Base-by-base conservation (phyloP, 2,797 vertebrate species). In the Pelobates cultripes region DNA sequence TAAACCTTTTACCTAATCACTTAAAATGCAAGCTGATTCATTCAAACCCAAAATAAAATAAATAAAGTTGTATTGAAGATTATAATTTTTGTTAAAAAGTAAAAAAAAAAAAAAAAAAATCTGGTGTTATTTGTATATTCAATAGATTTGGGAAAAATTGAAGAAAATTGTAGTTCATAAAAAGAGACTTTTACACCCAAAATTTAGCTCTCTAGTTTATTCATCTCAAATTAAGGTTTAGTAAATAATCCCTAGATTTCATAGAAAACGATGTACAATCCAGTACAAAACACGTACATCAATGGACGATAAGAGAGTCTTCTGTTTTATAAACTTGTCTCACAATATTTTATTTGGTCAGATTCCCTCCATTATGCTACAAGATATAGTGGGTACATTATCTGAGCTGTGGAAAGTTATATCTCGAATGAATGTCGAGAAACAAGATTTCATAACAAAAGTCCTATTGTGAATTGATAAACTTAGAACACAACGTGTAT, bases 281-380 rank as follows among this genome's bases (percentile, higher is more conserved):
- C 63, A 55, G 51, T 7, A 42, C 55, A 71, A 51, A 44, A 15
- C 7, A 60, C 44, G 28, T 7, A 14, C 66, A 61, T 43, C 9
- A 7, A 6, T 13, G 8, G 12, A 42, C 28, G 6, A 15, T 72
- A 66, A 55, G 43, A 44, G 42, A 67, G 12, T 45, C 60, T 68
- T 77, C 60, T 82, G 75, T 82, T 51, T 77, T 41, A 67, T 28
- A 67, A 60, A 41, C 43, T 63, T 77, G 43, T 69, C 45, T 68
- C 69, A 53, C 28, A 77, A 82, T 68, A 73, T 77, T 82, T 40
- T 67, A 28, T 60, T 82, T 82, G 69, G 80, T 45, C 40, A n/a
- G 44, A 45, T 41, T 57, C 51, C 69, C 71, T 73, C 4, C 73
- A n/a, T 82, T 82, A 9, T 14, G 41, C 69, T 66, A 77, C 43